A percentile compares a stretch with the other conserved stretches of the same genome.
These are phyloP conservation scores for Myotis myotis DNA, from an alignment of 2,797 vertebrate species.

Conservation along the genomic window DNA sequence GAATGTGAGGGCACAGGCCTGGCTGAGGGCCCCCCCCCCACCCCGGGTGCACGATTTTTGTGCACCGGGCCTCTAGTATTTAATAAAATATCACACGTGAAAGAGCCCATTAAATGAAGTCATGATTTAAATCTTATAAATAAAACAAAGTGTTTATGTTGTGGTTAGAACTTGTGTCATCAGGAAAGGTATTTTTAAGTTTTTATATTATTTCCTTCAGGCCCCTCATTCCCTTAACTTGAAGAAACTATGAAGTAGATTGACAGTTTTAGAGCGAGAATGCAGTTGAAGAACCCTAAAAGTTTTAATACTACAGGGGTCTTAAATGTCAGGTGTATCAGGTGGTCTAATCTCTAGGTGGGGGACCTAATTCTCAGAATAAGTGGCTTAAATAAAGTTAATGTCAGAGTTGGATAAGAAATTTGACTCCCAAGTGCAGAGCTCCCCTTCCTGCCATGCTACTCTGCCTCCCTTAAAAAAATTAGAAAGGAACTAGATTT, in stretches of 20 bases:
- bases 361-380: background rate
- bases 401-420: constrained; percentile 10
- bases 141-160: background rate
- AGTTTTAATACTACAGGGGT: background rate
- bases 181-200: constrained; percentile 30
- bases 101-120: background rate
- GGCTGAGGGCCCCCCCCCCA: no score
- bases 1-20: no score
- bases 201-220: constrained; percentile 10
- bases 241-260: background rate
- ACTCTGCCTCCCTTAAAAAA: background rate
- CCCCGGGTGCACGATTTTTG: no score
- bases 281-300: background rate
- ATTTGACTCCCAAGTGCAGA: background rate
- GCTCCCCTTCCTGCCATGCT: background rate
- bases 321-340: background rate
- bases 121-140: background rate
- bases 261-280: constrained; percentile 18
- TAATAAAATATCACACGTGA: constrained; percentile 19
- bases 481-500: background rate
- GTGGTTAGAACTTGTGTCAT: background rate
- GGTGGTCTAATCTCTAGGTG: background rate
- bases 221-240: background rate
- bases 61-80: background rate
- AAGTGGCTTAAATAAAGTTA: constrained; percentile 27